Percentiles rank a stretch among this genome's conserved stretches.
phyloP scores from a whole-genome alignment of 2,888 invertebrate species.

The Cristatella mucedo region DNA sequence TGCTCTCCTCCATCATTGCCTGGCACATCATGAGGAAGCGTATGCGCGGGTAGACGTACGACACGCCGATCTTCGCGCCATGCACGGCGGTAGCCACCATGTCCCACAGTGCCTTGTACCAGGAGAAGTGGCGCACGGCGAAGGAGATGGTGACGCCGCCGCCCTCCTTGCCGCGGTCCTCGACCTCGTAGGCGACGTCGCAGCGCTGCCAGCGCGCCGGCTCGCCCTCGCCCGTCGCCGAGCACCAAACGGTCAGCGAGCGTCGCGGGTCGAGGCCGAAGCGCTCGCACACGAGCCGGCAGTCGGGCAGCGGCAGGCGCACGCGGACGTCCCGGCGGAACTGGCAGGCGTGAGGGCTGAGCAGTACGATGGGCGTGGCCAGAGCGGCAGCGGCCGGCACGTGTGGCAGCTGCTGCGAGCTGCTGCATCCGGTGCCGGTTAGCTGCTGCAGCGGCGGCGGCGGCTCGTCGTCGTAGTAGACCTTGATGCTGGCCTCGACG shows the following conservation, averaged over 20 bases:
- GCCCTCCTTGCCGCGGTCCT: conserved; percentile 5
- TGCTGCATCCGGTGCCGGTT: too few species aligned
- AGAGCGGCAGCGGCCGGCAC: conserved; percentile 13
- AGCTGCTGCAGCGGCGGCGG: too few species aligned
- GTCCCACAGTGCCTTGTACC: conserved; percentile 25
- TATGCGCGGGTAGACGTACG: conserved; percentile 20
- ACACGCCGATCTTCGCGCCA: conserved; percentile 20
- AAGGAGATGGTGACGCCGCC: conserved; percentile 16
- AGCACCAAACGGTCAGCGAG: conserved; percentile 18
- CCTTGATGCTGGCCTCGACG: conserved; percentile 17
- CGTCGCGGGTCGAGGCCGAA: conserved; percentile 13
- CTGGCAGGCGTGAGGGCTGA: conserved; percentile 22
- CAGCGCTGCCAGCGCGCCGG: conserved; percentile 16
- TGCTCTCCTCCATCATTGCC: conserved; percentile 23
- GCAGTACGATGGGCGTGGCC: conserved; percentile 22
- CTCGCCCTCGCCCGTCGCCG: conserved; percentile 17
- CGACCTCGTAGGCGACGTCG: conserved; percentile 13
- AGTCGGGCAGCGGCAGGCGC: conserved; percentile 21
- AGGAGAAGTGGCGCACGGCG: conserved; percentile 22
- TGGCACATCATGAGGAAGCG: conserved; percentile 27
- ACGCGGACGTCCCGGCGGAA: conserved; percentile 18
- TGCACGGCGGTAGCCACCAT: conserved; percentile 17
- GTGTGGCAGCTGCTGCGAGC: too few species aligned
- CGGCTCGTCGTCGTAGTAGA: conserved; percentile 19
- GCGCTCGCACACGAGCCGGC: conserved; percentile 14